Conservation (phyloP, 2,888 invertebrate genomes). For the Drosophila neotestacea region DNA sequence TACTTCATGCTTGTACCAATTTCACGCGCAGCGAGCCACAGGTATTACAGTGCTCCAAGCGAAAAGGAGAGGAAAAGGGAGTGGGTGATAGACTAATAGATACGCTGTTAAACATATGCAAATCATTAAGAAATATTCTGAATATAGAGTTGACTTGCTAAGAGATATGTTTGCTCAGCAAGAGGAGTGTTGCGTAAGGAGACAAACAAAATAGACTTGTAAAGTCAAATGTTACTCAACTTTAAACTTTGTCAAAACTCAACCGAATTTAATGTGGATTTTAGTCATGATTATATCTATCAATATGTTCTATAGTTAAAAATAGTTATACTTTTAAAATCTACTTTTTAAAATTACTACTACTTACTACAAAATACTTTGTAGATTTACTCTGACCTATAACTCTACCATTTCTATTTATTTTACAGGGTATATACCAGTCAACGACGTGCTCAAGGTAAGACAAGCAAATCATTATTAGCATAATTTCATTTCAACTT, state of each 20-base stretch:
- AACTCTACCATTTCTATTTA: not conserved
- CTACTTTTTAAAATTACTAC: too few species aligned
- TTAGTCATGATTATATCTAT: too few species aligned
- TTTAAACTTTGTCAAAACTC: too few species aligned
- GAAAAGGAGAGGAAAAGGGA: not conserved
- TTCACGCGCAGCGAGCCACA: constrained; percentile 28
- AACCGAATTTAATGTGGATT: too few species aligned
- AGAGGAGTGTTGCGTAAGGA: too few species aligned
- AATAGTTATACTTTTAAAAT: too few species aligned
- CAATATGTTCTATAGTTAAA: too few species aligned
- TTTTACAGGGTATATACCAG: not conserved
- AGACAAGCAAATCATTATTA: constrained; percentile 34
- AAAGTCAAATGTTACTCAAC: too few species aligned
- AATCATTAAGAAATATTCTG: not conserved
- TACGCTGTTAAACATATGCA: not conserved
- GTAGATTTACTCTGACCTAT: not conserved
- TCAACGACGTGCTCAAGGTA: constrained; percentile 1
- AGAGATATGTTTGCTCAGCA: too few species aligned
- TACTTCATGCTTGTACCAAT: constrained; percentile 21
- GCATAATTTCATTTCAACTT: constrained; percentile 43
- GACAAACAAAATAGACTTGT: too few species aligned
- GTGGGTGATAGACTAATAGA: not conserved
- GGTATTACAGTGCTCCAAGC: constrained; percentile 6
- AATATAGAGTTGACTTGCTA: too few species aligned
- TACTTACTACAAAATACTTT: too few species aligned